A percentile compares a stretch with the other conserved stretches of the same genome.
Evolutionary conservation across 1,140 invertebrate species (phyloP).

Genomic region (Pararge aegeria): DNA sequence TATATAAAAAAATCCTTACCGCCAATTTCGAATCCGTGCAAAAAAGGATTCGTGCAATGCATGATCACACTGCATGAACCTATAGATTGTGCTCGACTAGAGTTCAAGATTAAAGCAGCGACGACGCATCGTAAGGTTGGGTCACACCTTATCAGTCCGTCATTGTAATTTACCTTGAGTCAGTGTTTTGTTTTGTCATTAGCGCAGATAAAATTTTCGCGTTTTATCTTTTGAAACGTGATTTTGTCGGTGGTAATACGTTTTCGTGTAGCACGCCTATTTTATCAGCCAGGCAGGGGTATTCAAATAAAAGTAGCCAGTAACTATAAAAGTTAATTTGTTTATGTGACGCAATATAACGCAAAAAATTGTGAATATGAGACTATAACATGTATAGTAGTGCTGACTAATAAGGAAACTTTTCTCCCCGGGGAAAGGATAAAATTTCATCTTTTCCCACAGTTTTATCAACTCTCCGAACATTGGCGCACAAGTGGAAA

Average conservation of each 20-base stretch:
- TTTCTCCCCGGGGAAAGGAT: no score
- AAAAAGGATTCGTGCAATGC: constrained; percentile 52
- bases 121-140: neutral
- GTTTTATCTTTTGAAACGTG: constrained; percentile 12
- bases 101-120: constrained; percentile 1
- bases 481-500: no score
- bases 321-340: neutral
- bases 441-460: no score
- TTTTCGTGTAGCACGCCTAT: neutral
- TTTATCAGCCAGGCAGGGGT: neutral
- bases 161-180: constrained; percentile 34
- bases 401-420: no score
- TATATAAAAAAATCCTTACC: constrained; percentile 35
- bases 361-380: no score
- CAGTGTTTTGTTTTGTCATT: constrained; percentile 34
- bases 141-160: constrained; percentile 35
- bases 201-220: constrained; percentile 35
- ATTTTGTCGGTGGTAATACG: neutral
- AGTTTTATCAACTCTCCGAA: no score
- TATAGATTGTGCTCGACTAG: neutral
- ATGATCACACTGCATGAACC: constrained; percentile 9
- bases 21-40: constrained; percentile 42
- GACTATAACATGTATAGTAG: no score
- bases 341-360: no score
- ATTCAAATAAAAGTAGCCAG: no score